Base-by-base conservation (phyloP, 2,797 vertebrate genomes). In the Chrysocyon brachyurus region DNA sequence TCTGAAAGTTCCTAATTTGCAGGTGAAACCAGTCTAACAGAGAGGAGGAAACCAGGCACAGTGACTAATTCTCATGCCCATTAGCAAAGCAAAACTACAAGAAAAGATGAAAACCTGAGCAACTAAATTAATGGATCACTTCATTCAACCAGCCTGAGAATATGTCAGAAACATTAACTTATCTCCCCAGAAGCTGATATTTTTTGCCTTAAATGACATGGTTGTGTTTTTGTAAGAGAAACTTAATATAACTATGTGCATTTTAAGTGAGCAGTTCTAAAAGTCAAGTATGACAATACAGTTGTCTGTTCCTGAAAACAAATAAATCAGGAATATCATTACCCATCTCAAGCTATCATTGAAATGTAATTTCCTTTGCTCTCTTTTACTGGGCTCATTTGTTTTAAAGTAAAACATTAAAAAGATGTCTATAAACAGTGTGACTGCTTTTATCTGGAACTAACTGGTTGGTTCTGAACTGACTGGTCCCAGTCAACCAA, bases 191-290 rank as follows among this genome's bases (percentile, higher is more conserved):
- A 99, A 99, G 98, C 99, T 99, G 97, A 98, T 98, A 98, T 98
- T 98, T 96, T 99, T 99, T 98, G 99, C 99, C 99, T 99, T 99
- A 99, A 99, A 99, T 98, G 96, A 99, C 98, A 99, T 99, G 99
- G 99, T 99, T 99, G 99, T 99, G 98, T 99, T 99, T 99, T 99
- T 98, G 98, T 99, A 99, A 99, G 98, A 99, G 98, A 99, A 98
- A 99, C 98, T 99, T 99, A 99, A 99, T 98, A 98, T 98, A 99
- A 99, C 99, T 99, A 99, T 98, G 98, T 99, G 99, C 99, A 99
- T 99, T 75, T 99, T 99, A 99, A 99, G 98, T 98, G 98, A 98
- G 97, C 98, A 97, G 93, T 98, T 99, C 98, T 98, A 99, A 98
- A 98, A 99, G 98, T 99, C 98, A 99, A 99, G 98, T 99, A 99